Base-by-base conservation (phyloP, 30 jellyfish, hydroid and myxozoan species). In the Chironex yamaguchii region DNA sequence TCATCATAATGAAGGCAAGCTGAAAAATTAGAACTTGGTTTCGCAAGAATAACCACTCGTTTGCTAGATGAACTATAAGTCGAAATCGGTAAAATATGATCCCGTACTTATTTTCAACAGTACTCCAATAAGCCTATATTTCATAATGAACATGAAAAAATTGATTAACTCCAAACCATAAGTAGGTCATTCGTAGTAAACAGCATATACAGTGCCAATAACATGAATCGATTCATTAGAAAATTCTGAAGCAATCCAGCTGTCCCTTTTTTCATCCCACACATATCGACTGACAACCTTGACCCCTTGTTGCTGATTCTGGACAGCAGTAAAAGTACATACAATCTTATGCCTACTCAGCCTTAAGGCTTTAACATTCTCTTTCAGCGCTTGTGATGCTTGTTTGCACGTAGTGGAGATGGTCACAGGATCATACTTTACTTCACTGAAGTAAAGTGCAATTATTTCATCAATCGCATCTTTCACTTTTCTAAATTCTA, bases 261-360 rank as follows among this genome's bases (percentile, higher is more conserved):
- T 94, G 81, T 94, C 99, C 70, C 90, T 84, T 63, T 77, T 89
- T 1, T 82, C 99, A 70, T 94, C 99, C 99, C 99, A 94, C 62
- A 94, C 32, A 58, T 71, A 94, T 24, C 99, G 85, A 82, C 99
- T 94, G 29, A 97, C 95, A 9, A 73, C 77, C 54, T 81, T 84
- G 48, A 79, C 62, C 6, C 97, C 94, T 79, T 94, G 99, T 31
- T 92, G 90, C 6, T 3, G 75, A 25, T 78, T 80, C 66, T 94
- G 96, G 31, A 89, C 94, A n/a, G 77, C 77, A 17, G 96, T 83
- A 1, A 94, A 97, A 64, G 36, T 36, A 71, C 97, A 89, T 26
- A 94, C 97, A 65, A 12, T 51, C 53, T 94, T 94, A 86, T 90
- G 89, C 33, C 99, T 84, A 3, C 78, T 88, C 49, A 52, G 35